A percentile compares a stretch with the other conserved stretches of the same genome.
Conservation (phyloP, 1,140 invertebrate genomes). For the Leptoteleia sp. region DNA sequence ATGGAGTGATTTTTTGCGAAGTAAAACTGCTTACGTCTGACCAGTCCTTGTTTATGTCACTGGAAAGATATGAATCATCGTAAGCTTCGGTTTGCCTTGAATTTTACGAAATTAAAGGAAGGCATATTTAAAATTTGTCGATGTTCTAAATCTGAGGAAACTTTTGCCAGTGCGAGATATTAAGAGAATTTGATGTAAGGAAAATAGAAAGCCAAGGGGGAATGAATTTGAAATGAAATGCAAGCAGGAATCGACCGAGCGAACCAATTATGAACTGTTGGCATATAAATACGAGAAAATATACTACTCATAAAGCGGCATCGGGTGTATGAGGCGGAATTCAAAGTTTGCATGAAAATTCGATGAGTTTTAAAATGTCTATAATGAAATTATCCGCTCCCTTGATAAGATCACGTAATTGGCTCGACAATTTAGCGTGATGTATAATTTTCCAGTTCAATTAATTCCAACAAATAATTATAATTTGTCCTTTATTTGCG, state of each 20-base stretch:
- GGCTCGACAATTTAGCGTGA: neutral
- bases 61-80: constrained; percentile 14
- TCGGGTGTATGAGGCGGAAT: neutral
- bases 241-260: neutral
- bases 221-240: too few species aligned
- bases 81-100: constrained; percentile 2
- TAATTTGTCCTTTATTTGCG: too few species aligned
- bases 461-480: too few species aligned
- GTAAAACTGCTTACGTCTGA: constrained; percentile 14
- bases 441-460: neutral
- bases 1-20: too few species aligned
- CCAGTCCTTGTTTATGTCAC: constrained; percentile 20
- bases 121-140: neutral
- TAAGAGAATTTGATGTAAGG: neutral
- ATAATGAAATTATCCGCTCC: neutral
- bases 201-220: neutral
- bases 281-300: neutral
- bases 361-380: neutral
- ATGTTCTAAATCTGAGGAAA: neutral
- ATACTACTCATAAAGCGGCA: neutral
- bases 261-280: neutral
- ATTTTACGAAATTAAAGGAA: constrained; percentile 26
- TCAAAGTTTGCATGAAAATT: neutral
- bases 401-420: neutral
- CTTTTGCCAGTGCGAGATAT: neutral